phyloP scores from a whole-genome alignment of 2,888 invertebrate genomes.

The Lumbricus terrestris region DNA sequence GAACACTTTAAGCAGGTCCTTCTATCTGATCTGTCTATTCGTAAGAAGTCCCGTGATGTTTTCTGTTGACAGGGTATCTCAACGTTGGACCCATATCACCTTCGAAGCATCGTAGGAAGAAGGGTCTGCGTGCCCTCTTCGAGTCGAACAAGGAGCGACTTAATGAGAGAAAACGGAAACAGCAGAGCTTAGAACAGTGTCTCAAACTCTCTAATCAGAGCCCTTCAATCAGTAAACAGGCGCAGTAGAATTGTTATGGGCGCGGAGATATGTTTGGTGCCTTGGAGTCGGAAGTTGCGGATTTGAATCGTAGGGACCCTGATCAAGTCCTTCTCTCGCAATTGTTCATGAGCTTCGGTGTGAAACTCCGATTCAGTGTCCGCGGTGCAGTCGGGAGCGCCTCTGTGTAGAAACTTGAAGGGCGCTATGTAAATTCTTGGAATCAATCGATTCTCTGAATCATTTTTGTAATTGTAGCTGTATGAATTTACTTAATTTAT shows the following conservation, averaged over 20 bases:
- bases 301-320: no score
- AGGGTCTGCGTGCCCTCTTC: background rate
- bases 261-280: no score
- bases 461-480: no score
- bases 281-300: no score
- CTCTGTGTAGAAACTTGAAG: no score
- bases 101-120: slow-evolving; percentile 20
- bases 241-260: background rate
- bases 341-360: no score
- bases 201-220: background rate
- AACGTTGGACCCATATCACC: background rate
- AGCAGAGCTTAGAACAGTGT: slow-evolving; percentile 12
- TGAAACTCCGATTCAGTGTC: no score
- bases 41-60: background rate
- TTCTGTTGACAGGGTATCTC: slow-evolving; percentile 17
- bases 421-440: no score
- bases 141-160: slow-evolving; percentile 11
- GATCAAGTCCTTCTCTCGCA: no score
- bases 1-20: background rate
- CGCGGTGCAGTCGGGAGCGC: no score
- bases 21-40: background rate
- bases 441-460: no score
- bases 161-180: background rate
- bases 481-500: background rate
- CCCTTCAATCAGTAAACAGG: background rate